Evolutionary conservation across 2,797 vertebrate species (phyloP).

Genomic region (Sternotherus odoratus): DNA sequence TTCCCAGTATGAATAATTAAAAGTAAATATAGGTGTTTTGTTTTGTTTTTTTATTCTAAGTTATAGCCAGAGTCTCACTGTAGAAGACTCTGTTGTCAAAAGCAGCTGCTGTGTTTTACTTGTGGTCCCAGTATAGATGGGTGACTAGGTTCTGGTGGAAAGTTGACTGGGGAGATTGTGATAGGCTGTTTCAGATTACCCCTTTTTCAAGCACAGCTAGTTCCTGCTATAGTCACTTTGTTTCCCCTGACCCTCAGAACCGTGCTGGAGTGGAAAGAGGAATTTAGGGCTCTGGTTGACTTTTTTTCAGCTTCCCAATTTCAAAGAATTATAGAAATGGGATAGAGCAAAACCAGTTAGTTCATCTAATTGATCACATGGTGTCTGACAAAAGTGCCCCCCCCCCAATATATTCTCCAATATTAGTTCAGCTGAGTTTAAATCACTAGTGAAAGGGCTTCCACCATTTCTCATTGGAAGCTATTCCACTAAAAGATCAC

Average conservation of each 20-base stretch:
- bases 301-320: not conserved
- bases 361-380: not conserved
- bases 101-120: not conserved
- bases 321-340: not conserved
- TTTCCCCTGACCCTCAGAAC: not conserved
- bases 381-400: not conserved
- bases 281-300: not conserved
- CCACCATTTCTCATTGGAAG: not conserved
- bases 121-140: not conserved
- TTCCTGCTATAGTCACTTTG: not conserved
- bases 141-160: not conserved
- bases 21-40: not conserved
- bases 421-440: not conserved
- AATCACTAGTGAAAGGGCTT: not conserved
- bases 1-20: not conserved
- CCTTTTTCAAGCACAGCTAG: not conserved
- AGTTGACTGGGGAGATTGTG: not conserved
- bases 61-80: not conserved
- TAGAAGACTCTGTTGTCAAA: not conserved
- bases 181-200: not conserved
- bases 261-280: not conserved
- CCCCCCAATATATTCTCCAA: not conserved
- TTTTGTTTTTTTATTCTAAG: not conserved
- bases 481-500: not conserved
- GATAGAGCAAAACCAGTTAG: not conserved